Evolutionary conservation across 2,888 invertebrate species (phyloP).

Genomic region (Oscheius sp.): DNA sequence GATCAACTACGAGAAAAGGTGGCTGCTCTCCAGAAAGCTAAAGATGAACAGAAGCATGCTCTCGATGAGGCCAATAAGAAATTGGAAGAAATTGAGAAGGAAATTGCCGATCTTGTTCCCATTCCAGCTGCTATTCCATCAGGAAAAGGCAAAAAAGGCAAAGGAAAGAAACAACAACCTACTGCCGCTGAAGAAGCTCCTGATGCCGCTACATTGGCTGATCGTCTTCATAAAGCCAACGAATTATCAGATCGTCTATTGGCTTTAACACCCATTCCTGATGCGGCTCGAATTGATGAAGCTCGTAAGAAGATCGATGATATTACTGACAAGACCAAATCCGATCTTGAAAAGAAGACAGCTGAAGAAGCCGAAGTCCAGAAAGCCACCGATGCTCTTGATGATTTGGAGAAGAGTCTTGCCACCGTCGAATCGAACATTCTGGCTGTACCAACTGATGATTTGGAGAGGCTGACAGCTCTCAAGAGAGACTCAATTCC

Average conservation of each 20-base stretch:
- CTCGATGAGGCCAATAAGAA: conserved; percentile 11
- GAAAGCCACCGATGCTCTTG: conserved; percentile 42
- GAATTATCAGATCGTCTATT: conserved; percentile 15
- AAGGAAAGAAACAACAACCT: conserved; percentile 31
- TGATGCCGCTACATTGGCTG: conserved; percentile 14
- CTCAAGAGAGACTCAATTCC: conserved; percentile 36
- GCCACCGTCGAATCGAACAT: conserved; percentile 43
- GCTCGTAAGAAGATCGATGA: conserved; percentile 14
- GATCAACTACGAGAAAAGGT: conserved; percentile 48
- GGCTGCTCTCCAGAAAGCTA: conserved; percentile 39
- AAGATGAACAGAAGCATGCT: conserved; percentile 37
- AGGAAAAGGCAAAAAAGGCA: conserved; percentile 37
- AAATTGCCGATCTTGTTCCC: conserved; percentile 42
- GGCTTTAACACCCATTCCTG: conserved; percentile 8
- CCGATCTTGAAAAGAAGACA: conserved; percentile 37
- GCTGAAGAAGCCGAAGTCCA: conserved; percentile 19
- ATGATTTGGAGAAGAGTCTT: conserved; percentile 45
- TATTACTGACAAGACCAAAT: conserved; percentile 38
- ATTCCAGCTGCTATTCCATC: conserved; percentile 13
- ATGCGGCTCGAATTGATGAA: conserved; percentile 21
- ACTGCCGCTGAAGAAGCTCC: conserved; percentile 6
- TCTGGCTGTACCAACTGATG: conserved; percentile 36
- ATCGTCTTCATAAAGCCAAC: conserved; percentile 21
- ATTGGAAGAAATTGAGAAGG: conserved; percentile 36
- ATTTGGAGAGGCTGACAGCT: conserved; percentile 36